Evolutionary conservation across 2,888 invertebrate species (phyloP).

Genomic region (Orgyia antiqua): DNA sequence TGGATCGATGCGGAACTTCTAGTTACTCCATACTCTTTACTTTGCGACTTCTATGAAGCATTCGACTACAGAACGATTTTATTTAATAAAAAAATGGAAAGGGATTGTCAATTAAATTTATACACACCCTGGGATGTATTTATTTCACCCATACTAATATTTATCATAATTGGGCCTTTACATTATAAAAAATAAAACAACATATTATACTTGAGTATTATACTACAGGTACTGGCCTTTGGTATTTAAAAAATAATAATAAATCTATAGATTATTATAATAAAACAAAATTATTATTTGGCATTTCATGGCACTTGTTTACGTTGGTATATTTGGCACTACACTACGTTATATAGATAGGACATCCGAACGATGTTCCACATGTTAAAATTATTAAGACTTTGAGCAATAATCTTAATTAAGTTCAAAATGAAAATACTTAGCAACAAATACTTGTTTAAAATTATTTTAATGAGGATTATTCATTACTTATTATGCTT

Average conservation of each 20-base stretch:
- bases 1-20: neutral
- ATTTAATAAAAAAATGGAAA: too few species aligned
- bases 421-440: constrained; percentile 59
- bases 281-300: too few species aligned
- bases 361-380: constrained; percentile 38
- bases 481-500: too few species aligned
- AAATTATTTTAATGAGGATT: too few species aligned
- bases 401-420: constrained; percentile 64
- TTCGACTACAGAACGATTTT: too few species aligned
- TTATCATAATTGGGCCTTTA: constrained; percentile 20
- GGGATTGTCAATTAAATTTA: too few species aligned
- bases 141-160: too few species aligned
- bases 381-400: constrained; percentile 49
- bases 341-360: constrained; percentile 31
- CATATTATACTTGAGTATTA: constrained; percentile 54
- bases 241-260: constrained; percentile 34
- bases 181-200: constrained; percentile 17
- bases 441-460: constrained; percentile 63
- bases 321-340: constrained; percentile 52
- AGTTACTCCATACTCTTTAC: too few species aligned
- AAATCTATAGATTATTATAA: constrained; percentile 23
- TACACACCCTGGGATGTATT: too few species aligned
- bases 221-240: constrained; percentile 69
- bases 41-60: too few species aligned
- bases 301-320: constrained; percentile 38